These are phyloP conservation scores for Athripsodes cinereus DNA, from an alignment of 2,888 invertebrate species.

Conservation along the genomic window DNA sequence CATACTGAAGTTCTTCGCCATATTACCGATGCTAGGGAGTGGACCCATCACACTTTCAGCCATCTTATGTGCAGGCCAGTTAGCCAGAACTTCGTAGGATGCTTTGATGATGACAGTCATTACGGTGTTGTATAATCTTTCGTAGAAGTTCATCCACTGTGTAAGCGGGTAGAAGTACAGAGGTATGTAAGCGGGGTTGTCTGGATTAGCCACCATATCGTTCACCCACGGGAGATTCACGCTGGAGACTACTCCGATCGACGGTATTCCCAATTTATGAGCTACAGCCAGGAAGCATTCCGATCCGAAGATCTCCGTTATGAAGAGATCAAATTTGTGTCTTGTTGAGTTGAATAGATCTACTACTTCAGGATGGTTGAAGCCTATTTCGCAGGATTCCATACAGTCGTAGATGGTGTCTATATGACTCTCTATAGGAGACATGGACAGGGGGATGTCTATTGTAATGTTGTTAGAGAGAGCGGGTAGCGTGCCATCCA, in stretches of 20 bases:
- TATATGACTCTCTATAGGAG: constrained; percentile 24
- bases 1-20: constrained; percentile 49
- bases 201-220: constrained; percentile 52
- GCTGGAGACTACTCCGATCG: constrained; percentile 49
- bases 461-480: constrained; percentile 37
- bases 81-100: constrained; percentile 42
- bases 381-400: constrained; percentile 42
- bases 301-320: constrained; percentile 44
- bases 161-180: constrained; percentile 50
- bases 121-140: constrained; percentile 46
- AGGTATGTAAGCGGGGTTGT: constrained; percentile 52
- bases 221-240: constrained; percentile 53
- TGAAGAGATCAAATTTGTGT: constrained; percentile 38
- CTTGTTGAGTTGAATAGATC: constrained; percentile 40
- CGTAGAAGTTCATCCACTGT: constrained; percentile 46
- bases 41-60: constrained; percentile 48
- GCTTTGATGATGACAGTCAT: constrained; percentile 41
- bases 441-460: constrained; percentile 24
- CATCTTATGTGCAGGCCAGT: constrained; percentile 40
- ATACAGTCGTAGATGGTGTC: constrained; percentile 46
- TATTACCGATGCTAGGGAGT: constrained; percentile 39
- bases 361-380: constrained; percentile 39
- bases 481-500: constrained; percentile 47
- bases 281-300: constrained; percentile 55
- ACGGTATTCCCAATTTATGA: constrained; percentile 47